Conservation (phyloP, 2,888 invertebrate species). For the Galeruca laticollis region DNA sequence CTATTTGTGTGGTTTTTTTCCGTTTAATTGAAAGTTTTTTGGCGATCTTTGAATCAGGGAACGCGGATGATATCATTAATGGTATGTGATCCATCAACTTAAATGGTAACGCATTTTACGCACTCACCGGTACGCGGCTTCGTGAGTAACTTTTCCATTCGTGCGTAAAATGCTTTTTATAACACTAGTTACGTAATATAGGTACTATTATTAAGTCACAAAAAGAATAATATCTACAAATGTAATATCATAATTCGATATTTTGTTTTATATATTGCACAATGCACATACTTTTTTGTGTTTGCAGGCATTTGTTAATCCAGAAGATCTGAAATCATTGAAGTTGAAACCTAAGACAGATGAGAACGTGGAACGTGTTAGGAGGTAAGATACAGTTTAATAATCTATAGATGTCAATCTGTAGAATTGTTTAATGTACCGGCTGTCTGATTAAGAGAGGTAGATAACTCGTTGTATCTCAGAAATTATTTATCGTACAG, state of each 20-base stretch:
- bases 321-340: conserved; percentile 64
- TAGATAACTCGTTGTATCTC: no score
- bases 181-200: neutral
- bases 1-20: conserved; percentile 22
- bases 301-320: conserved; percentile 67
- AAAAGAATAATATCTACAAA: neutral
- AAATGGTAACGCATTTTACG: no score
- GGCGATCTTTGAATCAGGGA: conserved; percentile 26
- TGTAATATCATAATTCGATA: neutral
- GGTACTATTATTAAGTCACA: no score
- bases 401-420: neutral
- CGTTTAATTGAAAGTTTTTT: conserved; percentile 12
- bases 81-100: conserved; percentile 11
- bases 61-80: conserved; percentile 5
- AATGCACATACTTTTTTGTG: conserved; percentile 22
- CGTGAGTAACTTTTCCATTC: no score
- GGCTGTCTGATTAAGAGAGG: no score
- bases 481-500: no score
- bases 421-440: no score
- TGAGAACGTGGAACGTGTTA: conserved; percentile 67
- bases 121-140: no score
- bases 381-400: conserved; percentile 57
- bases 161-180: no score
- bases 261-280: no score
- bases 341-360: conserved; percentile 58